These are phyloP conservation scores for Phyllotis vaccarum DNA, from an alignment of 2,797 vertebrate species.

Conservation along the genomic window DNA sequence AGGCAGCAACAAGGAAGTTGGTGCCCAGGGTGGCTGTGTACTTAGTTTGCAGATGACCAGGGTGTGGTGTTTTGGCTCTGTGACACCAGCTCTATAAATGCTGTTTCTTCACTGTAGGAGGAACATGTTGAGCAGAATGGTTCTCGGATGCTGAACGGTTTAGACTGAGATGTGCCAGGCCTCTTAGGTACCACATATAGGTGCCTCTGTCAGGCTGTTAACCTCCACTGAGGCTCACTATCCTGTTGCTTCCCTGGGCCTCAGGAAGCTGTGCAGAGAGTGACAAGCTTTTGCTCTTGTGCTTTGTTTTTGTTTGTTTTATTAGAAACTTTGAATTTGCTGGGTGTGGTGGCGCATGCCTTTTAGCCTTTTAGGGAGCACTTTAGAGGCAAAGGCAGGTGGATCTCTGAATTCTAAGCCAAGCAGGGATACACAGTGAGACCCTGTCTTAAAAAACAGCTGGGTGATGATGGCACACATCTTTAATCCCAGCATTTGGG, in stretches of 20 bases:
- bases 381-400: not conserved
- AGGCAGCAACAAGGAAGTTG: not conserved
- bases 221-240: not conserved
- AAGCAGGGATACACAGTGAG: not conserved
- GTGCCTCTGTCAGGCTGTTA: not conserved
- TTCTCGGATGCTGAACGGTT: not conserved
- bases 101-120: not conserved
- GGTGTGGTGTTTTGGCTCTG: not conserved
- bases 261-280: not conserved
- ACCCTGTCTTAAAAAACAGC: no score
- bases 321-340: not conserved
- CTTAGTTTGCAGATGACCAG: not conserved
- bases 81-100: not conserved
- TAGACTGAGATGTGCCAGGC: not conserved
- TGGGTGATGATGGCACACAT: not conserved
- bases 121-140: not conserved
- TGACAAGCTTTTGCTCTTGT: not conserved
- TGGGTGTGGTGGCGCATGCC: not conserved
- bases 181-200: accelerated
- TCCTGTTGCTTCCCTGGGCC: not conserved
- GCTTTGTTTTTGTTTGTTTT: not conserved
- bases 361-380: not conserved
- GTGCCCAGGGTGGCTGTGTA: not conserved
- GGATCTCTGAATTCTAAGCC: not conserved
- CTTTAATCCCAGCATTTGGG: not conserved